Evolutionary conservation across 2,113 vertebrate species (phyloP).

Genomic region (Epinephelus lanceolatus): DNA sequence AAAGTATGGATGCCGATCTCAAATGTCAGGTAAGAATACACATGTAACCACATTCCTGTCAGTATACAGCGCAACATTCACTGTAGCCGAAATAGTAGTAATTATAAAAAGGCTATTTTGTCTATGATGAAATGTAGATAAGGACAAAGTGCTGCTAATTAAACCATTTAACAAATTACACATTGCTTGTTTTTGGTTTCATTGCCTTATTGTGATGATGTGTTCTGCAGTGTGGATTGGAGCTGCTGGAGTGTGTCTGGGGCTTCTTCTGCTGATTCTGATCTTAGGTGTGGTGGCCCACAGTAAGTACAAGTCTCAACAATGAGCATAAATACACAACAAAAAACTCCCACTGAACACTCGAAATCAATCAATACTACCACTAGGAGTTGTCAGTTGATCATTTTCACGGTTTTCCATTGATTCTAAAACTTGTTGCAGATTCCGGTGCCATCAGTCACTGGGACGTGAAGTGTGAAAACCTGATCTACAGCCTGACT

Average conservation of each 20-base stretch:
- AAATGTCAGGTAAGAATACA: conserved; percentile 22
- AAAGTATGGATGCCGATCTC: neutral
- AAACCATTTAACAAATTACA: neutral
- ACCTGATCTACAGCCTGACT: conserved; percentile 14
- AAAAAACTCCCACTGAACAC: neutral
- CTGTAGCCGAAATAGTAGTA: neutral
- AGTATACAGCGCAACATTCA: neutral
- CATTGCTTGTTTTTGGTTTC: neutral
- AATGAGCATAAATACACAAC: neutral
- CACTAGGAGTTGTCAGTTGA: neutral
- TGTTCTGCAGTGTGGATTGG: conserved; percentile 32
- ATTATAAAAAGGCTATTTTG: neutral
- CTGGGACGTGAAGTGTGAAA: neutral
- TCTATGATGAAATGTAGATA: neutral
- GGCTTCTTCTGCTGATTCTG: conserved; percentile 38
- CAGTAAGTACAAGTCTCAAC: conserved; percentile 45
- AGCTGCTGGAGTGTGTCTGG: conserved; percentile 40
- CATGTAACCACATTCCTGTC: neutral
- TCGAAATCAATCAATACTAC: neutral
- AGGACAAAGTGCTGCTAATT: neutral
- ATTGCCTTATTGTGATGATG: neutral
- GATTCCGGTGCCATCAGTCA: conserved; percentile 6
- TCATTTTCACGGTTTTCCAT: neutral
- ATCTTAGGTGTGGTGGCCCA: conserved; percentile 44
- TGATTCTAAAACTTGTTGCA: conserved; percentile 17